phyloP scores from a whole-genome alignment of 1,140 invertebrate genomes.

The Ips typographus region DNA sequence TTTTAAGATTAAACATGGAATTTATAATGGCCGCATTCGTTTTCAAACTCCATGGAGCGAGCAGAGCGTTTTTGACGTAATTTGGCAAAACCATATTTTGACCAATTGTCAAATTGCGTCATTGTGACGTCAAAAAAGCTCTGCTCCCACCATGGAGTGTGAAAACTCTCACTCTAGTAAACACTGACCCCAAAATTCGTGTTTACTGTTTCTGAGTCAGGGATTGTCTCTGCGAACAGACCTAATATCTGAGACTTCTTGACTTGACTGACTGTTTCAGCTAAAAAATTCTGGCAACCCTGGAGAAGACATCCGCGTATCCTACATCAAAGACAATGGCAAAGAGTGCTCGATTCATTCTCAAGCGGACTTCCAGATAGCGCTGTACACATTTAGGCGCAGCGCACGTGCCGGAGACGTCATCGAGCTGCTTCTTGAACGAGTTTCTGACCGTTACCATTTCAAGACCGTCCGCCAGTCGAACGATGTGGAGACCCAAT shows the following conservation, averaged over 20 bases:
- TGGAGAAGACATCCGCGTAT: slow-evolving; percentile 47
- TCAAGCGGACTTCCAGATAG: slow-evolving; percentile 47
- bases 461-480: slow-evolving; percentile 36
- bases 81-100: no score
- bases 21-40: no score
- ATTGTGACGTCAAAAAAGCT: no score
- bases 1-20: no score
- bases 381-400: slow-evolving; percentile 45
- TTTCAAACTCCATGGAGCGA: no score
- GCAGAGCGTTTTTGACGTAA: no score
- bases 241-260: neutral
- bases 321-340: slow-evolving; percentile 44
- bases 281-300: slow-evolving; percentile 49
- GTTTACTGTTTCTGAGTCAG: no score
- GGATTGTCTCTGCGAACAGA: no score
- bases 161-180: no score
- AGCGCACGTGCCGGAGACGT: slow-evolving; percentile 46
- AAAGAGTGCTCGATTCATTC: slow-evolving; percentile 47
- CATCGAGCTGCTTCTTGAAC: slow-evolving; percentile 46
- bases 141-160: no score
- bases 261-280: slow-evolving; percentile 32
- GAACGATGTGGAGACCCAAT: slow-evolving; percentile 44
- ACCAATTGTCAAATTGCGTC: no score
- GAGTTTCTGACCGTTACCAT: slow-evolving; percentile 27
- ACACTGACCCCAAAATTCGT: no score